Evolutionary conservation across 2,797 vertebrate genomes (phyloP).

Genomic region (Miichthys miiuy): DNA sequence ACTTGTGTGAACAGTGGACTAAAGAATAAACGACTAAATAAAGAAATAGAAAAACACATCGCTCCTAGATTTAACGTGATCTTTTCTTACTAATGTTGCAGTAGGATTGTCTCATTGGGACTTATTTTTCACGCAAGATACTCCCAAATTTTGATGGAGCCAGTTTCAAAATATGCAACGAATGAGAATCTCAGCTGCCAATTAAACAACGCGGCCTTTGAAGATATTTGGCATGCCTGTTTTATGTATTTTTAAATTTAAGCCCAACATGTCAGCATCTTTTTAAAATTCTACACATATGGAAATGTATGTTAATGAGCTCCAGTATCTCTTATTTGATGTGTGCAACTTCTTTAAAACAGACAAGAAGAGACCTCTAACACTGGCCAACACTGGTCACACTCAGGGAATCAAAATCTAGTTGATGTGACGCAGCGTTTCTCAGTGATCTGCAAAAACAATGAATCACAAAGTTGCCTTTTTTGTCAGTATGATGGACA

Average conservation of each 20-base stretch:
- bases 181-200: conserved; percentile 28
- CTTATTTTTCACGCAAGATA: not conserved
- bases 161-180: conserved; percentile 18
- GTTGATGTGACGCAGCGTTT: not conserved
- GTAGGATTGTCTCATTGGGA: not conserved
- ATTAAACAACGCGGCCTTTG: conserved; percentile 43
- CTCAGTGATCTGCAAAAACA: not conserved
- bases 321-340: conserved; percentile 8
- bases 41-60: not conserved
- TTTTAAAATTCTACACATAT: conserved; percentile 30
- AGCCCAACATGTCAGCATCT: conserved; percentile 5
- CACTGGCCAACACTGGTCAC: conserved; percentile 1
- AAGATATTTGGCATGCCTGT: conserved; percentile 26
- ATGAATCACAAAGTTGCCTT: not conserved
- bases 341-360: not conserved
- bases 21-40: not conserved
- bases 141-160: not conserved
- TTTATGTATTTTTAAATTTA: conserved; percentile 30
- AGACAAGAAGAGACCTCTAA: conserved; percentile 3
- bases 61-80: not conserved
- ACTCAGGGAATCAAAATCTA: not conserved
- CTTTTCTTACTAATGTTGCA: not conserved
- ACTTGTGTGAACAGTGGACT: not conserved
- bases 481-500: not conserved
- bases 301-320: conserved; percentile 37